These are phyloP conservation scores for Lathamus discolor DNA, from an alignment of 2,113 vertebrate species.

Conservation along the genomic window DNA sequence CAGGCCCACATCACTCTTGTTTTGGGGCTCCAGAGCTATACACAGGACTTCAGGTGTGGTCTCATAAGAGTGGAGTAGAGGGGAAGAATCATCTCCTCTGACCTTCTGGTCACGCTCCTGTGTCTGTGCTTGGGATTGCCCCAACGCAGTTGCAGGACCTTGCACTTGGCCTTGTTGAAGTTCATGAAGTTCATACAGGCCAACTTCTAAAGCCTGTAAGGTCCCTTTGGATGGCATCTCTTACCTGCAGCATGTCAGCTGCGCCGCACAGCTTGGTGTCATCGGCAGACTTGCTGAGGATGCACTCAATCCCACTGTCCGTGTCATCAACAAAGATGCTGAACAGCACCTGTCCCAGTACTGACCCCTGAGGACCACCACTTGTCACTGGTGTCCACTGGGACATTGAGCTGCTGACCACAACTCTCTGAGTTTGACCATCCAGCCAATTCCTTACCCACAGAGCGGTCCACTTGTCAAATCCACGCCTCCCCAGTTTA, in stretches of 20 bases:
- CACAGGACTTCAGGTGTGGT: neutral
- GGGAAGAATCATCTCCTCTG: neutral
- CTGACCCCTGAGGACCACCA: neutral
- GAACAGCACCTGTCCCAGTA: neutral
- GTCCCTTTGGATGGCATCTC: neutral
- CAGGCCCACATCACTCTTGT: neutral
- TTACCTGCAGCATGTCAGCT: neutral
- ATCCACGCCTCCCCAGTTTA: neutral
- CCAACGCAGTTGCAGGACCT: too few relatives aligned
- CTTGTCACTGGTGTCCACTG: neutral
- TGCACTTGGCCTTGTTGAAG: too few relatives aligned
- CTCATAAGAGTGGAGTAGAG: neutral
- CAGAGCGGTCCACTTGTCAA: neutral
- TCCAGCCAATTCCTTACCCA: neutral
- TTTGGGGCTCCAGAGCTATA: neutral
- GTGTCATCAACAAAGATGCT: neutral
- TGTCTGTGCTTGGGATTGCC: too few relatives aligned
- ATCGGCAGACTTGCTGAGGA: neutral
- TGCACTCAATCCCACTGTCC: neutral
- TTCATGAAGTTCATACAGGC: too few relatives aligned
- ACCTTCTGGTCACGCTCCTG: neutral
- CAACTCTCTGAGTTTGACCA: neutral
- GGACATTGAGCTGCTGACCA: neutral
- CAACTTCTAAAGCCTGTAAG: too few relatives aligned
- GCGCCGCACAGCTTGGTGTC: neutral